These are phyloP conservation scores for Peromyscus maniculatus DNA, from an alignment of 2,113 vertebrate genomes.

Conservation along the genomic window DNA sequence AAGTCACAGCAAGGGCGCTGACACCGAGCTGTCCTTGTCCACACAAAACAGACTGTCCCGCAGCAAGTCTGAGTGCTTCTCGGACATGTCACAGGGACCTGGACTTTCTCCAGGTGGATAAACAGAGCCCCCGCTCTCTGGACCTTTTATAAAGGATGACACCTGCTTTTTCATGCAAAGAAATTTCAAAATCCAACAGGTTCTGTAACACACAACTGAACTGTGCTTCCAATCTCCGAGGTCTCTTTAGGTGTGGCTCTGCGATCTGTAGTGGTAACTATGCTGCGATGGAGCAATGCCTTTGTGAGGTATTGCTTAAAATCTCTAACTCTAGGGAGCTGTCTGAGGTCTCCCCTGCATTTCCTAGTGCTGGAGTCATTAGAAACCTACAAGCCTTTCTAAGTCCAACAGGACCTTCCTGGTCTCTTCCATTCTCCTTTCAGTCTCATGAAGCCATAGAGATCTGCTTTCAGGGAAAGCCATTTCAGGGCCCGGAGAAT, in stretches of 20 bases:
- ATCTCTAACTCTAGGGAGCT: neutral
- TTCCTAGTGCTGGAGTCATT: neutral
- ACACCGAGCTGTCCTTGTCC: neutral
- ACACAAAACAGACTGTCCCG: neutral
- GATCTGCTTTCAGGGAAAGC: neutral
- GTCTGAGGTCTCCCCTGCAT: neutral
- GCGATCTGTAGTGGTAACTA: rapidly evolving
- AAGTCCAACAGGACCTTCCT: neutral
- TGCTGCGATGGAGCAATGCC: neutral
- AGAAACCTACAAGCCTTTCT: neutral
- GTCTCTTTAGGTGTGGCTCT: neutral
- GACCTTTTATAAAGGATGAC: neutral
- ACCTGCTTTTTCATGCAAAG: neutral
- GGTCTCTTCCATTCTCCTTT: neutral
- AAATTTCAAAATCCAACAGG: neutral
- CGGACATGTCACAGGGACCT: neutral
- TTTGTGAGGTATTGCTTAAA: neutral
- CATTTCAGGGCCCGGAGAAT: neutral
- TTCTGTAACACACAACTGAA: neutral
- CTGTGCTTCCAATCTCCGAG: neutral
- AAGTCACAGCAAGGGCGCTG: rapidly evolving
- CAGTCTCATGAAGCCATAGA: neutral
- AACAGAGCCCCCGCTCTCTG: neutral
- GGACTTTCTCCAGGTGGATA: neutral
- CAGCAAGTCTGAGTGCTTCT: rapidly evolving